Evolutionary conservation across 2,113 vertebrate species (phyloP).

Genomic region (Leptobrachium leishanense): DNA sequence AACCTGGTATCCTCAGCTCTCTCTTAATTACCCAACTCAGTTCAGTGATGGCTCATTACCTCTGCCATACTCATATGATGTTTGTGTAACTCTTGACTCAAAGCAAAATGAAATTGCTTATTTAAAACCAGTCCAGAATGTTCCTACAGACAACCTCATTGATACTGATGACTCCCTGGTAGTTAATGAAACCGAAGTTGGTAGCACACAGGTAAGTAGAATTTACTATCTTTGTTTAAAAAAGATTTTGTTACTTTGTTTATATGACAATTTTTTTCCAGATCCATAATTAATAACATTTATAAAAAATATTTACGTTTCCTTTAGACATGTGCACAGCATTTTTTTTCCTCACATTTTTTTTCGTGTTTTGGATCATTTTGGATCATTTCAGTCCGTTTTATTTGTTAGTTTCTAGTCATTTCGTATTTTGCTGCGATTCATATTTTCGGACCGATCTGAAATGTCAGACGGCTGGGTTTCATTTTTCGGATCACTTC

Average conservation of each 20-base stretch:
- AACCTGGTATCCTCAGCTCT: conserved; percentile 8
- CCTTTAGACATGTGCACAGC: not conserved
- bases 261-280: no score
- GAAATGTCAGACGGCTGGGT: no score
- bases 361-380: no score
- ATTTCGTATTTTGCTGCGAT: no score
- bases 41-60: conserved; percentile 37
- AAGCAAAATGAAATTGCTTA: conserved; percentile 43
- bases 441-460: no score
- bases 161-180: conserved; percentile 1
- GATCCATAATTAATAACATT: not conserved
- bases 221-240: no score
- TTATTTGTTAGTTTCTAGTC: no score
- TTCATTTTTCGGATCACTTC: no score
- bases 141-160: conserved; percentile 32
- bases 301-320: not conserved
- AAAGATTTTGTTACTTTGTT: no score
- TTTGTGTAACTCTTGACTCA: conserved; percentile 40
- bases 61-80: conserved; percentile 39
- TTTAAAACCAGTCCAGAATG: conserved; percentile 38
- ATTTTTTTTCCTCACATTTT: no score
- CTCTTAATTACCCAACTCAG: not conserved
- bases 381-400: no score
- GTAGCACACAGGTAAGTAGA: no score
- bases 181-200: not conserved